Percentiles rank a stretch among this genome's conserved stretches.
Conservation (phyloP, 2,888 invertebrate species). For the Drosophila colorata region DNA sequence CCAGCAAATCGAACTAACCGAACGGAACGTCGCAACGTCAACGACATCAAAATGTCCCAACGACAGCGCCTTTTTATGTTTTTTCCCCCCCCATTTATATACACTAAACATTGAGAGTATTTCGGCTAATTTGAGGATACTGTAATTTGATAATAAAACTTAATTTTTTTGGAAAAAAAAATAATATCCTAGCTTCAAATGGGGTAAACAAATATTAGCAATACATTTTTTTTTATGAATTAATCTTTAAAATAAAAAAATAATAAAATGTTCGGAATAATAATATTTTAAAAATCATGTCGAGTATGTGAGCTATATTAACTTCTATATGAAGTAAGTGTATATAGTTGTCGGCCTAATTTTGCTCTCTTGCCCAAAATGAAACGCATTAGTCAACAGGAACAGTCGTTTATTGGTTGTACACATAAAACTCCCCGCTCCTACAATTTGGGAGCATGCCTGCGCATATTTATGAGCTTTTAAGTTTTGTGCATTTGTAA, state of each 20-base stretch:
- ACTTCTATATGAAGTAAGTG: neutral
- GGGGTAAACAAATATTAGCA: too few species aligned
- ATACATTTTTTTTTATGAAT: too few species aligned
- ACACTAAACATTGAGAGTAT: conserved; percentile 3
- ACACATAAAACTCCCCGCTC: conserved; percentile 6
- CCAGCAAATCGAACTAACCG: conserved; percentile 66
- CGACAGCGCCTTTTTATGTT: conserved; percentile 30
- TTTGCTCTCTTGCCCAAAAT: conserved; percentile 1
- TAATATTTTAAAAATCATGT: too few species aligned
- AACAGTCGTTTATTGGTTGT: conserved; percentile 30
- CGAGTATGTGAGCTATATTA: too few species aligned
- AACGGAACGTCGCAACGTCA: conserved; percentile 53
- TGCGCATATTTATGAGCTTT: conserved; percentile 69
- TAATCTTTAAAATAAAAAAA: too few species aligned
- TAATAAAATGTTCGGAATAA: too few species aligned
- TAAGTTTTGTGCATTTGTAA: conserved; percentile 35
- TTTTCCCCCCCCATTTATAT: neutral
- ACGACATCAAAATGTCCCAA: conserved; percentile 54
- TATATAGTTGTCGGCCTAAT: conserved; percentile 3
- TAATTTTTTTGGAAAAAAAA: too few species aligned
- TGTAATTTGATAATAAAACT: too few species aligned
- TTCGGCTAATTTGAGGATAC: neutral
- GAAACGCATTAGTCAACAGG: conserved; percentile 71
- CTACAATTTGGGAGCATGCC: conserved; percentile 32
- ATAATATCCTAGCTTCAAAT: too few species aligned